Evolutionary conservation across 2,797 vertebrate genomes (phyloP).

Genomic region (Danio tinwini): DNA sequence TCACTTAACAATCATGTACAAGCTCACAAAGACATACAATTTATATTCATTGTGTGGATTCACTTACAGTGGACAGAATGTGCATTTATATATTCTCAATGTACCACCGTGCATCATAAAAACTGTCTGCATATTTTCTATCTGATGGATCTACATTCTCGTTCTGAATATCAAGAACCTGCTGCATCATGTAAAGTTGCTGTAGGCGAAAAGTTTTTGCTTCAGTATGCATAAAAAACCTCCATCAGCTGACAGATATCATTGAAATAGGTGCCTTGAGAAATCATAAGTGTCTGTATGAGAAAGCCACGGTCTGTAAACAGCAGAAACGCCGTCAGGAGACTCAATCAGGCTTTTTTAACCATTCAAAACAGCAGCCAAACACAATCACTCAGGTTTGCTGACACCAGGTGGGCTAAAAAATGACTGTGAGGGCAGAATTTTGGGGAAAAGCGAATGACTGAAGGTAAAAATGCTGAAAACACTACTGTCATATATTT

Average conservation of each 20-base stretch:
- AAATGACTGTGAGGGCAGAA: neutral
- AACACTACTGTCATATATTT: too few relatives aligned
- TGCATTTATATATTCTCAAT: neutral
- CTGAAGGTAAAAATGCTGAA: neutral
- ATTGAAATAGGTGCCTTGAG: neutral
- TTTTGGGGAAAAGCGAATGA: neutral
- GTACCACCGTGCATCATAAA: neutral
- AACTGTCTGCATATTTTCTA: neutral
- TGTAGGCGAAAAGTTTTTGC: neutral
- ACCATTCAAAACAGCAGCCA: conserved; percentile 10
- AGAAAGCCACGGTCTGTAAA: neutral
- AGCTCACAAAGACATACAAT: too few relatives aligned
- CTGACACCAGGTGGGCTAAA: neutral
- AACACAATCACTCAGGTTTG: neutral
- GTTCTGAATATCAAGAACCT: neutral
- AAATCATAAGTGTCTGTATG: neutral
- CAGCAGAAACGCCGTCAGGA: neutral
- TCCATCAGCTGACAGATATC: neutral
- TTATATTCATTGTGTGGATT: too few relatives aligned
- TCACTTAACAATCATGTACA: too few relatives aligned
- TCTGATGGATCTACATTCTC: neutral
- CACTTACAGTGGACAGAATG: too few relatives aligned
- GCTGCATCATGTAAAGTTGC: neutral
- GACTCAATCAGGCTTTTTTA: conserved; percentile 5
- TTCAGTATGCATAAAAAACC: conserved; percentile 3